Evolutionary conservation across 2,888 invertebrate species (phyloP).

Genomic region (Temnothorax unifasciatus): DNA sequence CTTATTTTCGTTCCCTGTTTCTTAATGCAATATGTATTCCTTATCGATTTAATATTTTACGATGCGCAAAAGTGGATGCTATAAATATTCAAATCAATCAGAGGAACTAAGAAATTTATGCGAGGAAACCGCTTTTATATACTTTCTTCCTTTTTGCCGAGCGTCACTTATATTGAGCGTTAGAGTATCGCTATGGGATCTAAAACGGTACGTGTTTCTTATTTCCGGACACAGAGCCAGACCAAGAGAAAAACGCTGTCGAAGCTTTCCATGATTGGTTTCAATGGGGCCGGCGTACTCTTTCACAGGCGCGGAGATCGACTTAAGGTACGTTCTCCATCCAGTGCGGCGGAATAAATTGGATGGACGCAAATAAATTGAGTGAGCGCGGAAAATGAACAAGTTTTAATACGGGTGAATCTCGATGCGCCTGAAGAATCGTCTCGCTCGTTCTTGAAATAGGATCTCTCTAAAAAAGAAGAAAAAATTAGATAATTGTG

Average conservation of each 20-base stretch:
- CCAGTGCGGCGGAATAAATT: slow-evolving; percentile 39
- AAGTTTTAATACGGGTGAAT: slow-evolving; percentile 50
- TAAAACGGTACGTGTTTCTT: slow-evolving; percentile 48
- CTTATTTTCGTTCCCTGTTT: background rate
- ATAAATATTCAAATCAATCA: slow-evolving; percentile 44
- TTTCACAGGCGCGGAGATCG: slow-evolving; percentile 66
- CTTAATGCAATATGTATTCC: slow-evolving; percentile 23
- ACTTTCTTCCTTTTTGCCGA: background rate
- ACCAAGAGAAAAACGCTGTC: slow-evolving; percentile 42
- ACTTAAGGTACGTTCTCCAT: slow-evolving; percentile 65
- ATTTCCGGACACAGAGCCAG: slow-evolving; percentile 44
- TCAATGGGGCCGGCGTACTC: slow-evolving; percentile 56
- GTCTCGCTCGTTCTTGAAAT: slow-evolving; percentile 15
- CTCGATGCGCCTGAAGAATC: slow-evolving; percentile 32
- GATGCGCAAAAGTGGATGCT: background rate
- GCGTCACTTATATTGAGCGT: slow-evolving; percentile 33
- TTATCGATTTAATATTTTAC: slow-evolving; percentile 36
- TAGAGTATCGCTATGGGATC: slow-evolving; percentile 23
- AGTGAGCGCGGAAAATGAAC: slow-evolving; percentile 36
- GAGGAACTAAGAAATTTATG: slow-evolving; percentile 36
- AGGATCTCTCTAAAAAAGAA: slow-evolving; percentile 16
- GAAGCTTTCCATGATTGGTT: slow-evolving; percentile 56
- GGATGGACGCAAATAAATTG: slow-evolving; percentile 53
- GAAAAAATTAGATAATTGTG: background rate
- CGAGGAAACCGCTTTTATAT: background rate